These are phyloP conservation scores for Ophioninae sp. DNA, from an alignment of 2,888 invertebrate species.

Conservation along the genomic window DNA sequence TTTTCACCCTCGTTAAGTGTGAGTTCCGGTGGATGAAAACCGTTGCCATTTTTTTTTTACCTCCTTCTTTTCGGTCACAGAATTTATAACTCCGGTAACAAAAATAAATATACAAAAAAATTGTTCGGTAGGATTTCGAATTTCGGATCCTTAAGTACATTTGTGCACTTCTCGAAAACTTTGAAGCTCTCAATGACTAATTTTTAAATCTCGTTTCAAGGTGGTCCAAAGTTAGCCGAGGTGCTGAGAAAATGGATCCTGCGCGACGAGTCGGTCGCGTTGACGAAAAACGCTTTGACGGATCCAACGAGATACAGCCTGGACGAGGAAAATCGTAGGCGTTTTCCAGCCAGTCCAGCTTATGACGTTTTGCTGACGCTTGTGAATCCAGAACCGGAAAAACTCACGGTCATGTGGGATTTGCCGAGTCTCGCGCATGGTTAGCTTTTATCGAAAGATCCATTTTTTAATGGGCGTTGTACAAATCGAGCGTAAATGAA, in stretches of 20 bases:
- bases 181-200: background rate
- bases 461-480: background rate
- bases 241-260: conserved; percentile 83
- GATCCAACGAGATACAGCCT: conserved; percentile 78
- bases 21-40: too few relatives aligned
- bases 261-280: conserved; percentile 79
- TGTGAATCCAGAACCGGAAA: conserved; percentile 91
- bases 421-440: conserved; percentile 87
- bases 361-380: conserved; percentile 92
- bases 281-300: conserved; percentile 76
- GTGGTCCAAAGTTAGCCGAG: conserved; percentile 81
- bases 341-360: conserved; percentile 84
- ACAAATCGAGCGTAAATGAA: background rate
- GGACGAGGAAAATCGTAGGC: conserved; percentile 79
- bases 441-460: conserved; percentile 70
- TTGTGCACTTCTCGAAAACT: background rate
- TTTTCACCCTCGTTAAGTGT: too few relatives aligned
- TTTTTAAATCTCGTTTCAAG: conserved; percentile 73
- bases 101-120: too few relatives aligned
- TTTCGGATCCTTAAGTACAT: too few relatives aligned
- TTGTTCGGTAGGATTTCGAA: too few relatives aligned
- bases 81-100: too few relatives aligned
- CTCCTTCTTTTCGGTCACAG: too few relatives aligned
- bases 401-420: conserved; percentile 86
- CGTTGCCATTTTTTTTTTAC: too few relatives aligned